Conservation (phyloP, 1,140 invertebrate species). For the Paraescarpia echinospica region DNA sequence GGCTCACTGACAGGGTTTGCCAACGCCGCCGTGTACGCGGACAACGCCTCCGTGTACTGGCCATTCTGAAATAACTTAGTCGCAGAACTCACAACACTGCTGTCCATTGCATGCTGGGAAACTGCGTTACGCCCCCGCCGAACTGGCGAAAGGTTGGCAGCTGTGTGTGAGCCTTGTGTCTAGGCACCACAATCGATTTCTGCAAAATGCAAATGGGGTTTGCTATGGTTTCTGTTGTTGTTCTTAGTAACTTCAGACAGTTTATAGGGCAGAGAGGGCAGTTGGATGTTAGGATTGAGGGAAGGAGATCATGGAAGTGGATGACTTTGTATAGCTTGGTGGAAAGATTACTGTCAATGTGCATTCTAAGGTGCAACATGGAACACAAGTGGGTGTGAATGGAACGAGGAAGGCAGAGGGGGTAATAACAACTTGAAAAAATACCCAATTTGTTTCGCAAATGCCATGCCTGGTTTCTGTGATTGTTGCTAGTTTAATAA, state of each 20-base stretch:
- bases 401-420: no score
- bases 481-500: no score
- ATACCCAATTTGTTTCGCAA: no score
- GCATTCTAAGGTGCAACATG: no score
- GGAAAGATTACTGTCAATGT: no score
- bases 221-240: not conserved
- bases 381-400: no score
- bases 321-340: no score
- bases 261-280: not conserved
- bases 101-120: conserved; percentile 3
- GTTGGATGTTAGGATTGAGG: no score
- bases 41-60: conserved; percentile 11
- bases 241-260: no score
- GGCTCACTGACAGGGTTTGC: not conserved
- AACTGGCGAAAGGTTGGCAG: not conserved
- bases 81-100: not conserved
- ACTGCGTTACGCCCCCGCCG: not conserved
- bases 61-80: conserved; percentile 9
- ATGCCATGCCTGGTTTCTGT: no score
- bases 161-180: not conserved
- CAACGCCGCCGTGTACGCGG: not conserved
- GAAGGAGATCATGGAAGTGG: no score
- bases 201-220: not conserved
- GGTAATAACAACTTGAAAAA: no score
- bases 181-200: not conserved